phyloP scores from a whole-genome alignment of 2,797 vertebrate genomes.

The Austrolebias charrua region DNA sequence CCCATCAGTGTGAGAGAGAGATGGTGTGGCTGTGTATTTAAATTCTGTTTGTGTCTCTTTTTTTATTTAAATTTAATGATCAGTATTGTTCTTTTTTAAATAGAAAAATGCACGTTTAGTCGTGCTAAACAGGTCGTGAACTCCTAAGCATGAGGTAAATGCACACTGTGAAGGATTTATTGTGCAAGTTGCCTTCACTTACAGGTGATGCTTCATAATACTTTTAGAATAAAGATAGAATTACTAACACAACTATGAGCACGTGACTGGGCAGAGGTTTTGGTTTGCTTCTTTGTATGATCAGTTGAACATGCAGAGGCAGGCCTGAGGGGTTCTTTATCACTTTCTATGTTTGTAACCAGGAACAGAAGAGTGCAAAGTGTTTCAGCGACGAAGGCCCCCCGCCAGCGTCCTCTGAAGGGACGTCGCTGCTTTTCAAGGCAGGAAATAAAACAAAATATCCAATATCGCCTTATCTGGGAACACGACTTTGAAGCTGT shows the following conservation, averaged over 20 bases:
- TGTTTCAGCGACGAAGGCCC: constrained; percentile 56
- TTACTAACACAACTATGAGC: too few species aligned
- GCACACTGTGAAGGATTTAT: too few species aligned
- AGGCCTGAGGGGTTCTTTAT: constrained; percentile 53
- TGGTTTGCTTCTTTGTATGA: constrained; percentile 53
- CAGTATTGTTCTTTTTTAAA: too few species aligned
- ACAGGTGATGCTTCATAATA: too few species aligned
- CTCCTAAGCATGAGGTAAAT: too few species aligned
- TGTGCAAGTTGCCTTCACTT: too few species aligned
- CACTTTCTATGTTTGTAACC: constrained; percentile 67
- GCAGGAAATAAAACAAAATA: constrained; percentile 64
- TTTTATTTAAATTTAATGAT: not conserved
- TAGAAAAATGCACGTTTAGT: too few species aligned
- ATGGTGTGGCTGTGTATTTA: too few species aligned
- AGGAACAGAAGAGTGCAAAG: constrained; percentile 49
- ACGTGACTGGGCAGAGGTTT: not conserved
- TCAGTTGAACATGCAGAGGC: constrained; percentile 65
- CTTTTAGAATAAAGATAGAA: too few species aligned
- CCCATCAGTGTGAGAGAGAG: not conserved
- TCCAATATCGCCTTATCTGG: constrained; percentile 66
- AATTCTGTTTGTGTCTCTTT: not conserved
- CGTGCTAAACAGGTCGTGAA: too few species aligned
- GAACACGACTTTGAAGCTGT: constrained; percentile 64
- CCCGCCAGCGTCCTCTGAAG: constrained; percentile 49
- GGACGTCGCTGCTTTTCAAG: constrained; percentile 45